Evolutionary conservation across 2,888 invertebrate species (phyloP).

Genomic region (Stenoptilia bipunctidactyla): DNA sequence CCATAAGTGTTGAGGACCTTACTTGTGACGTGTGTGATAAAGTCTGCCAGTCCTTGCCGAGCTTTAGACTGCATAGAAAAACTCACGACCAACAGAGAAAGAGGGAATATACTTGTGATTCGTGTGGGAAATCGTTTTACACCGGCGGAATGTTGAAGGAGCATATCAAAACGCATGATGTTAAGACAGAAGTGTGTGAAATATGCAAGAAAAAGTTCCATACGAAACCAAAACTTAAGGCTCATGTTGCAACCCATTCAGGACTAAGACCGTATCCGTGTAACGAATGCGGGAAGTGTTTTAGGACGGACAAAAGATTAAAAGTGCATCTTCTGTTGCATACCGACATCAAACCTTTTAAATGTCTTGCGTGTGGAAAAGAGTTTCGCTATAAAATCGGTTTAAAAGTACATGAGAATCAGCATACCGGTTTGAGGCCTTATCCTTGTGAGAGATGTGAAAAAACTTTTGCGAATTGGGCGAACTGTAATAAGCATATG

Average conservation of each 20-base stretch:
- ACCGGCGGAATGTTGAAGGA: conserved; percentile 10
- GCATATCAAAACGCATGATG: conserved; percentile 13
- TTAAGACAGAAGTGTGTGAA: conserved; percentile 20
- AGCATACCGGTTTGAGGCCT: conserved; percentile 22
- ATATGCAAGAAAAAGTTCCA: conserved; percentile 28
- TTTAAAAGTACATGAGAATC: conserved; percentile 22
- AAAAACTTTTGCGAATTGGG: conserved; percentile 17
- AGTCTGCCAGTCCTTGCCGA: conserved; percentile 2
- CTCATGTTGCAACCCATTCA: conserved; percentile 21
- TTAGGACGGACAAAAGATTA: conserved; percentile 30
- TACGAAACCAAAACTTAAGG: conserved; percentile 16
- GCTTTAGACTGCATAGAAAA: conserved; percentile 8
- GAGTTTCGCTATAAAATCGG: conserved; percentile 75
- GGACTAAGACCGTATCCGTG: conserved; percentile 21
- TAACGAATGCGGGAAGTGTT: conserved; percentile 23
- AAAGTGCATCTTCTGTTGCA: conserved; percentile 76
- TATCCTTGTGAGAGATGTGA: conserved; percentile 14
- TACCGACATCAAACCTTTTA: conserved; percentile 67
- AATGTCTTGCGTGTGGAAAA: conserved; percentile 75
- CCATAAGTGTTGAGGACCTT: conserved; percentile 45
- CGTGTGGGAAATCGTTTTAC: conserved; percentile 17
- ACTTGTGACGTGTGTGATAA: conserved; percentile 44
- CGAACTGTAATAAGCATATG: conserved; percentile 20
- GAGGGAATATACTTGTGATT: conserved; percentile 14
- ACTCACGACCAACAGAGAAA: conserved; percentile 23